Percentiles rank a stretch among this genome's conserved stretches.
Conservation (phyloP, 1,140 invertebrate species). For the Drosophila eugracilis region DNA sequence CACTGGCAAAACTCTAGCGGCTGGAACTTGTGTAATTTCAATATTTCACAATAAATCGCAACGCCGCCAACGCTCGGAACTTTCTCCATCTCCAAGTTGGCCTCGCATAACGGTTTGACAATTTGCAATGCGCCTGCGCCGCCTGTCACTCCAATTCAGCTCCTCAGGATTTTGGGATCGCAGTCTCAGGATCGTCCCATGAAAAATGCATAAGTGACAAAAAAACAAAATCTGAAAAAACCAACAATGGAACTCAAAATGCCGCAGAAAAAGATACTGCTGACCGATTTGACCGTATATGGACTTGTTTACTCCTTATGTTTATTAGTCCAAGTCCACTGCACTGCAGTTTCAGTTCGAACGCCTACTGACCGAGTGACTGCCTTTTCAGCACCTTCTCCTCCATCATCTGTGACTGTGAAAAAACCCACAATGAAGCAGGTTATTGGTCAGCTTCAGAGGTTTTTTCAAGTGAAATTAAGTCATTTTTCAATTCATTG, state of each 20-base stretch:
- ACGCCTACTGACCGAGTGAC: slow-evolving; percentile 56
- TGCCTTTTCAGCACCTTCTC: slow-evolving; percentile 9
- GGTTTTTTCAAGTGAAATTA: slow-evolving; percentile 49
- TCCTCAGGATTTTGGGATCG: slow-evolving; percentile 16
- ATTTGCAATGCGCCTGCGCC: slow-evolving; percentile 64
- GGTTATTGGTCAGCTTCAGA: slow-evolving; percentile 44
- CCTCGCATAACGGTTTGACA: slow-evolving; percentile 71
- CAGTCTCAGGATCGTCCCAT: slow-evolving; percentile 36
- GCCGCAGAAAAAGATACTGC: slow-evolving; percentile 60
- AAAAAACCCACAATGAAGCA: slow-evolving; percentile 32
- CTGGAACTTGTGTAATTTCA: slow-evolving; percentile 70
- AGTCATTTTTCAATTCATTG: slow-evolving; percentile 57
- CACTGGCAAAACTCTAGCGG: slow-evolving; percentile 29
- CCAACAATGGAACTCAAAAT: slow-evolving; percentile 58
- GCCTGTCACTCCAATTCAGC: slow-evolving; percentile 43
- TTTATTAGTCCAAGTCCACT: slow-evolving; percentile 64
- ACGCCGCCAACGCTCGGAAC: slow-evolving; percentile 65
- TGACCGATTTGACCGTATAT: slow-evolving; percentile 74
- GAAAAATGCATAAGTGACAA: slow-evolving; percentile 77
- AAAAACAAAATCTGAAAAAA: slow-evolving; percentile 25
- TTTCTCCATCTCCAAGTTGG: slow-evolving; percentile 53
- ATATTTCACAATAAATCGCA: slow-evolving; percentile 80
- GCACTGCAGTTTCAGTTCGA: slow-evolving; percentile 10
- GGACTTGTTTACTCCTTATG: slow-evolving; percentile 80
- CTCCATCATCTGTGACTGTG: slow-evolving; percentile 6